A percentile compares a stretch with the other conserved stretches of the same genome.
Evolutionary conservation across 1,140 invertebrate genomes (phyloP).

Genomic region (Cotesia chilonis): DNA sequence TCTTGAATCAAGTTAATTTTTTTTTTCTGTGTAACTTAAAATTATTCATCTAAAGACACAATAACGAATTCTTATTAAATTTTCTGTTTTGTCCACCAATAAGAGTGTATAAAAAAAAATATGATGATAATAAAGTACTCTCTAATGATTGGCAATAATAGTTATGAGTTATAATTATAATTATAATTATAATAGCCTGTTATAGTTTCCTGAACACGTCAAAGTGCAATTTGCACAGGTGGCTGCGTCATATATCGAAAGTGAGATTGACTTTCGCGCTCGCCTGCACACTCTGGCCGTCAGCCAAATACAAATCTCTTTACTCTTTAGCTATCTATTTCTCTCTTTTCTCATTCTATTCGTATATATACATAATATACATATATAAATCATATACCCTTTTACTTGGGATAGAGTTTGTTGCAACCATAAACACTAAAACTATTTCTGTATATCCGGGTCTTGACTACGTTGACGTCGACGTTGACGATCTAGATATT

Average conservation of each 20-base stretch:
- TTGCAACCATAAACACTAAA: conserved; percentile 42
- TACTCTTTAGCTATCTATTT: background rate
- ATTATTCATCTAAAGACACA: too few relatives aligned
- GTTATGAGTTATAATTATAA: too few relatives aligned
- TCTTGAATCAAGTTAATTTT: too few relatives aligned
- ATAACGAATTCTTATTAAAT: too few relatives aligned
- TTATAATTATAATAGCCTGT: background rate
- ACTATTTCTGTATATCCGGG: conserved; percentile 60
- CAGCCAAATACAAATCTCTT: conserved; percentile 24
- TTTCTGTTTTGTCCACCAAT: too few relatives aligned
- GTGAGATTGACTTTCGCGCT: conserved; percentile 51
- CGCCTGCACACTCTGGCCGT: conserved; percentile 38
- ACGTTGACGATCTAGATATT: conserved; percentile 40
- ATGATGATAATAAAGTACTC: too few relatives aligned
- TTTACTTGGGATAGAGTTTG: conserved; percentile 23
- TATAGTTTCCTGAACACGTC: background rate
- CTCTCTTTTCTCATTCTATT: background rate
- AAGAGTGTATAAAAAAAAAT: too few relatives aligned
- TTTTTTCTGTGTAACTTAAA: too few relatives aligned
- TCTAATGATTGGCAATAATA: too few relatives aligned
- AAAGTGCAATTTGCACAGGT: conserved; percentile 48
- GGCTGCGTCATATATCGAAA: conserved; percentile 53
- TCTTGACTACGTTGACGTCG: conserved; percentile 33
- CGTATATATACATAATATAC: background rate
- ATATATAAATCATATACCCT: background rate